Conservation (phyloP, 1,140 invertebrate species). For the Aporrectodea caliginosa region DNA sequence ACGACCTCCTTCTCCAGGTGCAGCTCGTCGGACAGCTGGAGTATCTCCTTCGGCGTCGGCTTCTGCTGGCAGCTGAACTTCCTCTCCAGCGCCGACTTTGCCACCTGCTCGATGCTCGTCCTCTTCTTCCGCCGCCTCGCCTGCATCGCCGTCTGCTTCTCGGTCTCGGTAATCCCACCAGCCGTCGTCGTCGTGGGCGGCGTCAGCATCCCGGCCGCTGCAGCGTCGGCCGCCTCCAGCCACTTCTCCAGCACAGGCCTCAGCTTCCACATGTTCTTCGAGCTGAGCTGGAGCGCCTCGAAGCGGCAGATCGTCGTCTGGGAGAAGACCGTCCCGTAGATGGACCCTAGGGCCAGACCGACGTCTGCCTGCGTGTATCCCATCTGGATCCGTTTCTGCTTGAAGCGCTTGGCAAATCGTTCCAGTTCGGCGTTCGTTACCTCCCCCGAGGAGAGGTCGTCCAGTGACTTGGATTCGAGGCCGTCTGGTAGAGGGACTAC, state of each 20-base stretch:
- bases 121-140: background rate
- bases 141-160: too few species aligned
- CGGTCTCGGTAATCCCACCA: background rate
- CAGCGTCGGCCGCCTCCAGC: constrained; percentile 89
- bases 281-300: constrained; percentile 96
- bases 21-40: constrained; percentile 8
- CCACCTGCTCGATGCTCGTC: background rate
- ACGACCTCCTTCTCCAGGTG: constrained; percentile 64
- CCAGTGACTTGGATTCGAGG: too few species aligned
- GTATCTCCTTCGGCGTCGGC: constrained; percentile 24
- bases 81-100: background rate
- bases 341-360: constrained; percentile 90
- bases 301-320: constrained; percentile 99
- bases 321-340: constrained; percentile 98
- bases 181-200: background rate
- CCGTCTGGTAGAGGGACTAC: too few species aligned
- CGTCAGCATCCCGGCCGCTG: background rate
- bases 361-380: constrained; percentile 94
- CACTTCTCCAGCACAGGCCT: constrained; percentile 98
- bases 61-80: constrained; percentile 16
- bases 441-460: too few species aligned
- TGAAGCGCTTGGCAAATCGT: constrained; percentile 98
- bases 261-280: constrained; percentile 99
- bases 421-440: constrained; percentile 83
- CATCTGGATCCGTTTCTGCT: constrained; percentile 95